Base-by-base conservation (phyloP, 30 jellyfish, hydroid and myxozoan genomes). In the Clytia hemisphaerica region DNA sequence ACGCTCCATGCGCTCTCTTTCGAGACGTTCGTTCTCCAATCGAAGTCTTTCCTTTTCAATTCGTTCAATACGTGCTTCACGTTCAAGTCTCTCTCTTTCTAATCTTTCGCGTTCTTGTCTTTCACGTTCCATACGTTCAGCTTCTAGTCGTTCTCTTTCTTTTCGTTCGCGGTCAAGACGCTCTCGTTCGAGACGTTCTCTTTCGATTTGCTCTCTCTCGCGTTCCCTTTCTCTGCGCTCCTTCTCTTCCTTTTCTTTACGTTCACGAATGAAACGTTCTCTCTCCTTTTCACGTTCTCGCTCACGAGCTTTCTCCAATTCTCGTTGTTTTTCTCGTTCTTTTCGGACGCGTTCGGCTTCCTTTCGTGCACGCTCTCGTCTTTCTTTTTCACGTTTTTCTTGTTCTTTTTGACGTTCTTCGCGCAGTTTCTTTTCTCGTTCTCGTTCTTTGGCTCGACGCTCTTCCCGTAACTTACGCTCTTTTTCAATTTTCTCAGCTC, bases 211-310 rank as follows among this genome's bases (percentile, higher is more conserved):
- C 64, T 81, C 95, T 64, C 98, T 73, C 50, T 53, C 78, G 47
- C 95, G 63, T 68, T 89, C 98, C 34, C 82, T 70, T 37, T 81
- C 94, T 16, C 76, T 67, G 0, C 98, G 93, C 69, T 76, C 95
- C 36, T 63, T 67, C 45, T 82, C 94, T 53, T 72, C 93, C 26
- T 94, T 75, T 47, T 81, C 82, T 40, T 60, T 75, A 44, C 96
- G 36, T 54, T 86, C 96, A 22, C 75, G 78, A 1, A 79, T 68
- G 32, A 86, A 69, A 40, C 96, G 75, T 24, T 86, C 94, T 18
- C 91, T 66, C 51, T 89, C 98, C 74, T 65, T 61, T 50, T 89
- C 98, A 35, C 92, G 67, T 37, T 82, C 74, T 12, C 58, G 61
- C 60, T 81, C 93, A 29, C 93, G 80, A 33, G 81, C 94, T 36